These are phyloP conservation scores for Ptychodera flava DNA, from an alignment of 35 echinoderm and acorn worm genomes.

Conservation along the genomic window DNA sequence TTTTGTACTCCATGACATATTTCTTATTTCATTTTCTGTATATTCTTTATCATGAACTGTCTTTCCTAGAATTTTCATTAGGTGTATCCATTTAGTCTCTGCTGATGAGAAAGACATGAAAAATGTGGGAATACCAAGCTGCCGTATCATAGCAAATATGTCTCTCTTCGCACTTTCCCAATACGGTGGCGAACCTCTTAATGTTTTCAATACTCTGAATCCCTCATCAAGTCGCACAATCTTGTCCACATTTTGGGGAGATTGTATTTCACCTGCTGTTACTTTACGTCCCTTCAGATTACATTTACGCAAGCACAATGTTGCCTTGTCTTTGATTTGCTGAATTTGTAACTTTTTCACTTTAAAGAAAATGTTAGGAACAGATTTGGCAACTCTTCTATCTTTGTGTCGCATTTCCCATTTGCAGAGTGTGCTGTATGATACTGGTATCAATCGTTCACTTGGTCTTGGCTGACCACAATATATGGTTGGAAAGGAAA, in stretches of 20 bases:
- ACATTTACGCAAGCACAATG: neutral
- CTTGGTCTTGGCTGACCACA: conserved; percentile 24
- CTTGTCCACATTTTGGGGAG: no score
- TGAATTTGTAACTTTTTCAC: no score
- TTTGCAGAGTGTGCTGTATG: no score
- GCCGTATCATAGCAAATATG: conserved; percentile 23
- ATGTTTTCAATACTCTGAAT: conserved; percentile 30
- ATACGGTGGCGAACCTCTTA: conserved; percentile 39
- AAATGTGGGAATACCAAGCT: no score
- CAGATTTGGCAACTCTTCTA: conserved; percentile 21
- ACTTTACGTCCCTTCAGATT: no score
- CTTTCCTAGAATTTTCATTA: conserved; percentile 24
- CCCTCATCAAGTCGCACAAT: conserved; percentile 31
- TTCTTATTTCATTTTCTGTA: conserved; percentile 9
- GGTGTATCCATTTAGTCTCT: conserved; percentile 27
- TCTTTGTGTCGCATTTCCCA: conserved; percentile 24
- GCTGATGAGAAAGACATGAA: conserved; percentile 37
- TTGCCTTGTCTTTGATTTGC: conserved; percentile 9
- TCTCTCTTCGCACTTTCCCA: conserved; percentile 42
- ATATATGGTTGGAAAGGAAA: conserved; percentile 44
- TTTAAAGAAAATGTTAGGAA: conserved; percentile 40
- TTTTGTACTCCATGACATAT: conserved; percentile 48
- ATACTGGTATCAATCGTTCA: conserved; percentile 6
- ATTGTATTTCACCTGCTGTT: no score
- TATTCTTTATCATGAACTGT: no score